Evolutionary conservation across 2,113 vertebrate species (phyloP).

Genomic region (Syrrhaptes paradoxus): DNA sequence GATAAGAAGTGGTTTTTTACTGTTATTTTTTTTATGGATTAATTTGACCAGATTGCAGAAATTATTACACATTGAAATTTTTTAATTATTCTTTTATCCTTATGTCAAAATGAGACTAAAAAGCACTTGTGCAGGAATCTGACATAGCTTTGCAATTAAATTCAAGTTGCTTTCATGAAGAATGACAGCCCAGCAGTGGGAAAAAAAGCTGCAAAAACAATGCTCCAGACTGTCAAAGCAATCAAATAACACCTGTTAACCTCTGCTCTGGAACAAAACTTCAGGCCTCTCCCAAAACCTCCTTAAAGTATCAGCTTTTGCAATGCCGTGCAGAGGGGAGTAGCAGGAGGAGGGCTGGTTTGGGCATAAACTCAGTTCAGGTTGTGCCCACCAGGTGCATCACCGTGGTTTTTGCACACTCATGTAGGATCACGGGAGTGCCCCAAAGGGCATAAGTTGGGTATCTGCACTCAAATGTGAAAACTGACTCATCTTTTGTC

Average conservation of each 20-base stretch:
- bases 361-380: background rate
- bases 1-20: background rate
- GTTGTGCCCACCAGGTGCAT: background rate
- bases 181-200: background rate
- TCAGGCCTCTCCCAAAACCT: background rate
- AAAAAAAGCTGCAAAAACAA: background rate
- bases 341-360: background rate
- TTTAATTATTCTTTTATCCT: background rate
- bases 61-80: background rate
- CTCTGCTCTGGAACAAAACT: background rate
- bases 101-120: background rate
- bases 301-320: background rate
- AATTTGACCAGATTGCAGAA: slow-evolving; percentile 4
- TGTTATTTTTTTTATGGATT: background rate
- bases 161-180: background rate
- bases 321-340: accelerated
- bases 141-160: background rate
- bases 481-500: background rate
- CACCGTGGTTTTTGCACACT: background rate
- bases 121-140: background rate
- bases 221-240: background rate
- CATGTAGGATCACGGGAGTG: background rate
- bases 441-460: background rate
- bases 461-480: background rate
- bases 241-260: background rate